Percentiles rank a stretch among this genome's conserved stretches.
These are phyloP conservation scores for Adelphocoris suturalis DNA, from an alignment of 2,888 invertebrate species.

Conservation along the genomic window DNA sequence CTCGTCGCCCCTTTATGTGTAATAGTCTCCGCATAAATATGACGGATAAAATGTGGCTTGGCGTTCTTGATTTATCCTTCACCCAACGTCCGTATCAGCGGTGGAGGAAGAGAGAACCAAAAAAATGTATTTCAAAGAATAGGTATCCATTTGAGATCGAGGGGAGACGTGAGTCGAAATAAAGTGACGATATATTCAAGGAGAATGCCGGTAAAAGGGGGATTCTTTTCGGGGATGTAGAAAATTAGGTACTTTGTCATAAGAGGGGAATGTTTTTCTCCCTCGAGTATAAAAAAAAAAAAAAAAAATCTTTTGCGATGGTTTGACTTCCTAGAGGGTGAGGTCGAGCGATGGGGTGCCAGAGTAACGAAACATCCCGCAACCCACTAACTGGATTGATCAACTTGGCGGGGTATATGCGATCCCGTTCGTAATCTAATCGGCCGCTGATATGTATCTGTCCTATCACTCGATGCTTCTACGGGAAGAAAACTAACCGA, in stretches of 20 bases:
- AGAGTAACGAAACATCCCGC: background rate
- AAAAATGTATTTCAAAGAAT: constrained; percentile 29
- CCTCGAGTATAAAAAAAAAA: background rate
- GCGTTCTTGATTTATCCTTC: constrained; percentile 60
- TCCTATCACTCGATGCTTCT: too few species aligned
- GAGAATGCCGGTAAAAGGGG: constrained; percentile 38
- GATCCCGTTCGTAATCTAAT: too few species aligned
- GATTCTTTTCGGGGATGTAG: background rate
- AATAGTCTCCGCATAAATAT: constrained; percentile 67
- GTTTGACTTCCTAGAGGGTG: background rate
- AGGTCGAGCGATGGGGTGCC: background rate
- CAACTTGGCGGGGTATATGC: background rate
- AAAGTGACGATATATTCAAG: constrained; percentile 58
- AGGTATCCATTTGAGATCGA: constrained; percentile 30
- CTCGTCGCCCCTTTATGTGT: constrained; percentile 56
- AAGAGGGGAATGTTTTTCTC: background rate
- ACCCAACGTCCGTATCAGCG: background rate
- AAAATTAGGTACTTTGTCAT: constrained; percentile 55
- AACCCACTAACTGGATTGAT: background rate
- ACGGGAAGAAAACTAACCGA: too few species aligned
- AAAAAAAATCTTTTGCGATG: background rate
- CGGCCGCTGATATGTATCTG: too few species aligned
- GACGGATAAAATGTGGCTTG: constrained; percentile 65
- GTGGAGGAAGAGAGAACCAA: background rate
- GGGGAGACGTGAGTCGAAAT: constrained; percentile 46